Percentiles rank a stretch among this genome's conserved stretches.
These are phyloP conservation scores for Tragelaphus oryx DNA, from an alignment of 2,797 vertebrate genomes.

Conservation along the genomic window DNA sequence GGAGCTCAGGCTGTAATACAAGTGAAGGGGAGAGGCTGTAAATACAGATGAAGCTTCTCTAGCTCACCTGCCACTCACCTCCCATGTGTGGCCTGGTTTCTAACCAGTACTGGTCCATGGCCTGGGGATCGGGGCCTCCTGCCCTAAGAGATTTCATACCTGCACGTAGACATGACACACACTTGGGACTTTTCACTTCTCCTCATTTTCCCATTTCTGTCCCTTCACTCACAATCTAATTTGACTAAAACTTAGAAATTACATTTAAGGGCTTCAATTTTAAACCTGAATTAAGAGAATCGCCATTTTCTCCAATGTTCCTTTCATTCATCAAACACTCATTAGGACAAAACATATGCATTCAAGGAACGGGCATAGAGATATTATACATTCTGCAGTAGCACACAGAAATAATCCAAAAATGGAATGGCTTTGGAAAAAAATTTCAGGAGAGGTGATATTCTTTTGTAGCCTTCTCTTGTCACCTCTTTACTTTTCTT, in stretches of 20 bases:
- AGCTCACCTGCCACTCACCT: neutral
- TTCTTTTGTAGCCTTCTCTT: neutral
- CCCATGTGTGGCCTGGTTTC: neutral
- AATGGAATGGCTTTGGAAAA: neutral
- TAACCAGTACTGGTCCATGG: neutral
- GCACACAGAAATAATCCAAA: neutral
- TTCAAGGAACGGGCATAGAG: neutral
- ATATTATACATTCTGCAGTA: neutral
- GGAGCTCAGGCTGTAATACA: neutral
- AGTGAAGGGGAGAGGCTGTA: neutral
- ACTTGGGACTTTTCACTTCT: neutral
- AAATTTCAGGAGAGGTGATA: neutral
- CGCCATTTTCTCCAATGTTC: neutral
- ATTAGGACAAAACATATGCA: neutral
- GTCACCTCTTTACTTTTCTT: neutral
- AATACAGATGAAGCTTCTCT: neutral
- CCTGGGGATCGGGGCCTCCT: neutral
- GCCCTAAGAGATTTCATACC: neutral
- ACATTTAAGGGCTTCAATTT: neutral
- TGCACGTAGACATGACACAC: neutral
- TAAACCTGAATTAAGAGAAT: neutral
- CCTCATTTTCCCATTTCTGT: neutral
- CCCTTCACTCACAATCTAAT: neutral
- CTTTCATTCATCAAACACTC: neutral
- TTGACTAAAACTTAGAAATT: neutral